These are phyloP conservation scores for Acipenser ruthenus DNA, from an alignment of 2,797 vertebrate species.

Conservation along the genomic window DNA sequence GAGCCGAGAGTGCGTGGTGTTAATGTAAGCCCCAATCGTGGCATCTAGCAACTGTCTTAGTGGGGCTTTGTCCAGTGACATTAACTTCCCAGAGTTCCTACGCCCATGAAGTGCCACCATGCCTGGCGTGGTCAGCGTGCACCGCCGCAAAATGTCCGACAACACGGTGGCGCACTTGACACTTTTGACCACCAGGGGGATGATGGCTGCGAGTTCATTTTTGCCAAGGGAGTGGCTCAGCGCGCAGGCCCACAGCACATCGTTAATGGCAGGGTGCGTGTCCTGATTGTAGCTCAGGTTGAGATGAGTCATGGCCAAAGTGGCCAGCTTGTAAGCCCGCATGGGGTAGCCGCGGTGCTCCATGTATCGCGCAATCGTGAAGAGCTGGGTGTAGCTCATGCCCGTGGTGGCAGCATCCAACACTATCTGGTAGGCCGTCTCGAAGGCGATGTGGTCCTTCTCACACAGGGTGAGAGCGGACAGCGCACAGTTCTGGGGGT, in stretches of 20 bases:
- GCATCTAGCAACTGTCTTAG: constrained; percentile 91
- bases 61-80: constrained; percentile 97
- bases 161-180: constrained; percentile 97
- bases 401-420: constrained; percentile 86
- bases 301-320: constrained; percentile 90
- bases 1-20: constrained; percentile 93
- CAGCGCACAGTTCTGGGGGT: constrained; percentile 35
- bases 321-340: constrained; percentile 93
- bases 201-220: constrained; percentile 89
- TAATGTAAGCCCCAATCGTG: constrained; percentile 94
- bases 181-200: constrained; percentile 95
- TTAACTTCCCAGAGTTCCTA: constrained; percentile 91
- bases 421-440: constrained; percentile 97
- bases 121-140: constrained; percentile 91
- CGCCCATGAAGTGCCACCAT: constrained; percentile 88
- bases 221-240: constrained; percentile 96
- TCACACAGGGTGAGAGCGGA: constrained; percentile 91
- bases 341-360: constrained; percentile 94
- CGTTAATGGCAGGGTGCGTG: constrained; percentile 97
- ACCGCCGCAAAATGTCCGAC: constrained; percentile 91
- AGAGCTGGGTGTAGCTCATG: constrained; percentile 96
- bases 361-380: constrained; percentile 97
- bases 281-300: constrained; percentile 99
- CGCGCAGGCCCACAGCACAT: constrained; percentile 93
- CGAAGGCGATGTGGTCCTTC: constrained; percentile 97